Conservation (phyloP, 2,888 invertebrate genomes). For the Leptinotarsa tumamoca region DNA sequence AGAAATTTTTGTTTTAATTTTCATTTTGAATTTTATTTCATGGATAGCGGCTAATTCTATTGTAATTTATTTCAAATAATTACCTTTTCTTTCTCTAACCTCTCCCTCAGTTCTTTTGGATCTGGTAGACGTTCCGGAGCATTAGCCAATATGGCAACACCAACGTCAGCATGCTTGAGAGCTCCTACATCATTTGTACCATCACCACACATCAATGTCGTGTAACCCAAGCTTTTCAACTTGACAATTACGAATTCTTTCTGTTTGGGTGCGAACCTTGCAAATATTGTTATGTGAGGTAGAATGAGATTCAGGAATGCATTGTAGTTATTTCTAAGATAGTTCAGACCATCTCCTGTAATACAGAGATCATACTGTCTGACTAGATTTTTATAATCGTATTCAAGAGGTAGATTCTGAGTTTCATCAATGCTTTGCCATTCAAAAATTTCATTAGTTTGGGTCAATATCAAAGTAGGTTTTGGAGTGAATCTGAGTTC, state of each 20-base stretch:
- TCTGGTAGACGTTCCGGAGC: conserved; percentile 74
- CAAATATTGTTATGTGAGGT: conserved; percentile 91
- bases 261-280: conserved; percentile 98
- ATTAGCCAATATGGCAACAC: conserved; percentile 90
- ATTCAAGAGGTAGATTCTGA: conserved; percentile 68
- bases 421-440: conserved; percentile 78
- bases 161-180: conserved; percentile 97
- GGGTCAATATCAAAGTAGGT: conserved; percentile 75
- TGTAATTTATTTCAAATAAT: background rate
- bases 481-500: conserved; percentile 91
- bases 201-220: conserved; percentile 99
- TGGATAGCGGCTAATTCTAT: background rate
- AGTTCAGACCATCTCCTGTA: conserved; percentile 90
- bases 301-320: conserved; percentile 79
- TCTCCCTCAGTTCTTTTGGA: conserved; percentile 60
- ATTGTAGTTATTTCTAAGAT: conserved; percentile 74
- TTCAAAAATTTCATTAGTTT: conserved; percentile 70
- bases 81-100: conserved; percentile 50
- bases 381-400: conserved; percentile 70
- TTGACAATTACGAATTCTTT: conserved; percentile 95
- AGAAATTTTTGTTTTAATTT: too few relatives aligned
- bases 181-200: conserved; percentile 99
- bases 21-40: too few relatives aligned
- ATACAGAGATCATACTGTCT: conserved; percentile 90
- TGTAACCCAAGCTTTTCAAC: conserved; percentile 87